A percentile compares a stretch with the other conserved stretches of the same genome.
Evolutionary conservation across 2,797 vertebrate species (phyloP).

Genomic region (Sardinella longiceps): DNA sequence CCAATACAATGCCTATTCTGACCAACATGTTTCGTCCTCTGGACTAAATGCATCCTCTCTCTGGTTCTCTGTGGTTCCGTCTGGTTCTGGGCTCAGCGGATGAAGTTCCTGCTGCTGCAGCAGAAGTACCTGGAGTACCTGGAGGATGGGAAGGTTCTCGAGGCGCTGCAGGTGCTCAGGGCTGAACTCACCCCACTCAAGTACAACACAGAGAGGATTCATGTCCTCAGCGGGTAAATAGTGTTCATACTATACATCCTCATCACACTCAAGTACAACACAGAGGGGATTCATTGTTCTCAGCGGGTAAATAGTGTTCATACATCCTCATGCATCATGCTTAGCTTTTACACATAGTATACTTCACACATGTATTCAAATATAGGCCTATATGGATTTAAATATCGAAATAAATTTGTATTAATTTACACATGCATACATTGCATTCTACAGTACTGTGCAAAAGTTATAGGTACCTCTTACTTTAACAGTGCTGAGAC

Average conservation of each 20-base stretch:
- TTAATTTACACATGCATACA: too few relatives aligned
- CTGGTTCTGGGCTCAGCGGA: conserved; percentile 74
- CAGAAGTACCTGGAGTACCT: conserved; percentile 98
- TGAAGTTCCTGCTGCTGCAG: conserved; percentile 98
- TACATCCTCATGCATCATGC: neutral
- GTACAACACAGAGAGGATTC: conserved; percentile 88
- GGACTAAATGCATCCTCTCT: neutral
- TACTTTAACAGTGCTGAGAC: too few relatives aligned
- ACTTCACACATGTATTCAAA: too few relatives aligned
- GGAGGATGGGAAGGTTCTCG: conserved; percentile 93
- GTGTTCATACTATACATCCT: neutral
- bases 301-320: neutral
- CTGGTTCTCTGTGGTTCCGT: conserved; percentile 1
- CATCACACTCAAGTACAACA: neutral
- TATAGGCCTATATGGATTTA: too few relatives aligned
- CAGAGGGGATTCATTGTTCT: too few relatives aligned
- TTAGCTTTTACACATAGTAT: too few relatives aligned
- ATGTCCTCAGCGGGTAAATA: conserved; percentile 86
- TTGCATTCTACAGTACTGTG: too few relatives aligned
- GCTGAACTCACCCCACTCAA: conserved; percentile 88
- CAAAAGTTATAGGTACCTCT: too few relatives aligned
- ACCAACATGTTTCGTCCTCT: neutral
- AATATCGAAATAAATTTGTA: too few relatives aligned
- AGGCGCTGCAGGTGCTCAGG: conserved; percentile 86
- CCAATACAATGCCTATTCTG: too few relatives aligned